Percentiles rank a stretch among this genome's conserved stretches.
phyloP scores from a whole-genome alignment of 2,797 vertebrate genomes.

The Anomalospiza imberbis region DNA sequence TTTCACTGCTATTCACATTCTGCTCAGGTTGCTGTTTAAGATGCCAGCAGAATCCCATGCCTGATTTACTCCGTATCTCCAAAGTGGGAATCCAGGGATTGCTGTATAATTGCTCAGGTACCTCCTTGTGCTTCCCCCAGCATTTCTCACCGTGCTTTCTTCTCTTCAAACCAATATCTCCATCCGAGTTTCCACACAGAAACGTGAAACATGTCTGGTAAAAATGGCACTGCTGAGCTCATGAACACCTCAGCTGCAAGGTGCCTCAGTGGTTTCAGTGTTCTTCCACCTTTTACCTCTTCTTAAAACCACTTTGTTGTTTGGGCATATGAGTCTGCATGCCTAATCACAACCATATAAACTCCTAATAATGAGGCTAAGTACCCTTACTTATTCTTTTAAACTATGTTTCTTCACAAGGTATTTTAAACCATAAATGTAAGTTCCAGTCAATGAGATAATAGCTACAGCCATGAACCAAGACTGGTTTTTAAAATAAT shows the following conservation, averaged over 20 bases:
- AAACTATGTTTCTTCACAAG: background rate
- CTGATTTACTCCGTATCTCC: slow-evolving; percentile 15
- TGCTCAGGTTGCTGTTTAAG: background rate
- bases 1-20: background rate
- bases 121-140: background rate
- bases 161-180: background rate
- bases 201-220: background rate
- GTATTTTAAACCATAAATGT: background rate
- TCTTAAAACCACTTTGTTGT: background rate
- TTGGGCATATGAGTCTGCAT: background rate
- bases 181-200: background rate
- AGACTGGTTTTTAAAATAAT: background rate
- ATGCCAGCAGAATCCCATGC: background rate
- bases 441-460: background rate
- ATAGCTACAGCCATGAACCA: background rate
- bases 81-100: background rate
- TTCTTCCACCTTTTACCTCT: background rate
- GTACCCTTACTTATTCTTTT: too few species aligned
- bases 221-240: background rate
- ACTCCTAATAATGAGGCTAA: background rate
- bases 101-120: background rate
- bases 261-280: background rate
- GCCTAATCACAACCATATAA: background rate
- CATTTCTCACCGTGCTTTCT: background rate
- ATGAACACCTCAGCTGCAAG: background rate